Base-by-base conservation (phyloP, 2,888 invertebrate genomes). In the Acrobasis repandana region DNA sequence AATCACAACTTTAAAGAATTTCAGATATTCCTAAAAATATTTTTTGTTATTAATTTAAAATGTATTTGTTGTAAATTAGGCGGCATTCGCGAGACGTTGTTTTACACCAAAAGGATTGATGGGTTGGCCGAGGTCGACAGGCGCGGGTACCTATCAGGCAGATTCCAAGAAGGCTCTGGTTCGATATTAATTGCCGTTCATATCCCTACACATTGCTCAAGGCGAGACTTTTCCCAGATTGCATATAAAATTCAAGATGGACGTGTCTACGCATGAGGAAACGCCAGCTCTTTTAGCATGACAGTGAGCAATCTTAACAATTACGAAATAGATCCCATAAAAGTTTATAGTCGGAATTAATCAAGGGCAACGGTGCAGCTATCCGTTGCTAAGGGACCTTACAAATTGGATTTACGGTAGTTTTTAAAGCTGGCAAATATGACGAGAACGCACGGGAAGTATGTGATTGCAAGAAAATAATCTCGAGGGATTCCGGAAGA, bases 401-500 rank as follows among this genome's bases (percentile, higher is more conserved):
- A 68, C 64, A 62, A 56, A 65, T 60, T 62, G 67, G 61, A 54
- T 63, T 67, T 66, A 67, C 70, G 69, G 43, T 43, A 43, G 43
- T n/a, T n/a, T 43, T 43, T 43, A 43, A 14, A 43, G 73, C 70
- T 70, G 70, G 65, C 64, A 28, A 14, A 50, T 18, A 20, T 20
- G 72, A 69, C 67, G 68, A 68, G 74, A 74, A 73, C 72, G 68
- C 67, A 43, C 11, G 69, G 69, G 64, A 65, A 28, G 28, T 28
- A 6, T 28, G 6, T 28, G 69, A 70, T 69, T 67, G 70, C 66
- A 69, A 73, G 70, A 71, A 73, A 69, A 76, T 80, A 82, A 86
- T 85, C 83, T 80, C 81, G 71, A 83, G 86, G 81, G 87, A 90
- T 86, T 89, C 90, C 88, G 88, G 88, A 89, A 88, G 82, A 80